A percentile compares a stretch with the other conserved stretches of the same genome.
These are phyloP conservation scores for Tenebrosternarchus preto DNA, from an alignment of 2,113 vertebrate genomes.

Conservation along the genomic window DNA sequence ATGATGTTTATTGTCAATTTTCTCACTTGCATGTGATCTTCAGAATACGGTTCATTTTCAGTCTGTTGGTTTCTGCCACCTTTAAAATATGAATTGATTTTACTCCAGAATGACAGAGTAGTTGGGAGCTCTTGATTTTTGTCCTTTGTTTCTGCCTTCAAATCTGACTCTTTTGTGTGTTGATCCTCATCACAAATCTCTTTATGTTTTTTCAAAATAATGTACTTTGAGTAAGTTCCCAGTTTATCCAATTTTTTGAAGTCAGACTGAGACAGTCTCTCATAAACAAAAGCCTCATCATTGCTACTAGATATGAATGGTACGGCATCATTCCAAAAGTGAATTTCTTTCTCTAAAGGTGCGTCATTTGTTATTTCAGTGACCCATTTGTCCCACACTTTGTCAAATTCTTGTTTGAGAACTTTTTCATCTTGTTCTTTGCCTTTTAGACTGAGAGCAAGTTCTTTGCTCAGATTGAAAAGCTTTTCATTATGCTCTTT, in stretches of 20 bases:
- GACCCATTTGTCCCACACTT: slow-evolving; percentile 56
- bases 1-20: not conserved
- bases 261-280: not conserved
- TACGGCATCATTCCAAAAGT: slow-evolving; percentile 53
- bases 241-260: not conserved
- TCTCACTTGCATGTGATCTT: not conserved
- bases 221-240: not conserved
- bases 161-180: no score
- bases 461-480: slow-evolving; percentile 52
- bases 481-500: slow-evolving; percentile 49
- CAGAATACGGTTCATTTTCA: not conserved
- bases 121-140: no score
- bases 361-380: slow-evolving; percentile 3
- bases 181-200: no score
- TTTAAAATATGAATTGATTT: no score
- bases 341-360: slow-evolving; percentile 1
- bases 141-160: no score
- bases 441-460: slow-evolving; percentile 54
- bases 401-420: slow-evolving; percentile 52
- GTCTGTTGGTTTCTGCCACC: no score
- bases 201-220: not conserved
- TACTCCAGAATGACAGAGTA: no score
- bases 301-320: slow-evolving; percentile 52
- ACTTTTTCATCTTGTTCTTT: slow-evolving; percentile 38
- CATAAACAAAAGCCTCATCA: slow-evolving; percentile 3